Conservation (phyloP, 2,113 vertebrate species). For the Mesocricetus auratus region DNA sequence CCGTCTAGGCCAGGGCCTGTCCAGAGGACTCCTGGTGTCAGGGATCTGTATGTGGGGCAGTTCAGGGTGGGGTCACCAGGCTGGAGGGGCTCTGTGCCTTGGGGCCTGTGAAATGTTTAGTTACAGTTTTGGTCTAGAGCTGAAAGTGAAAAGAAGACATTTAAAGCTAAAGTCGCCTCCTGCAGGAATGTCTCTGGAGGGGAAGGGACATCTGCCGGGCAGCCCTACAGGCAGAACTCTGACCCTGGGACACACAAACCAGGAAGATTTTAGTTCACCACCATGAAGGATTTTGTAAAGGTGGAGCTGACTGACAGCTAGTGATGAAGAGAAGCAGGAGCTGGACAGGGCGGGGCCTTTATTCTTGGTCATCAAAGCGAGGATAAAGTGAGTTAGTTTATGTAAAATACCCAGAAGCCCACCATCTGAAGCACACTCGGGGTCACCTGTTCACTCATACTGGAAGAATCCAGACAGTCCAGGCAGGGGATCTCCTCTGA, state of each 20-base stretch:
- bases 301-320: not conserved
- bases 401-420: not conserved
- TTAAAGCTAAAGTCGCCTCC: not conserved
- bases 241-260: not conserved
- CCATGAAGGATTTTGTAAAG: not conserved
- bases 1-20: not conserved
- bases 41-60: rapidly evolving
- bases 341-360: rapidly evolving
- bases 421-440: not conserved
- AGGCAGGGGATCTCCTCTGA: not conserved
- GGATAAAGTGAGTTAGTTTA: not conserved
- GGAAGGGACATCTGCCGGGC: not conserved
- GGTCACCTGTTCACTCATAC: too few relatives aligned
- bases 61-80: not conserved
- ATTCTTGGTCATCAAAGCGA: not conserved
- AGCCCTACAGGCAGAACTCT: not conserved
- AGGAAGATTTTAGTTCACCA: not conserved
- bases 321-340: rapidly evolving
- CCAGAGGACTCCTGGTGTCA: not conserved
- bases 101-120: not conserved
- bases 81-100: too few relatives aligned
- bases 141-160: not conserved
- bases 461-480: not conserved
- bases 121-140: not conserved
- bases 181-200: not conserved